Base-by-base conservation (phyloP, 2,888 invertebrate species). In the Amitus sp. region DNA sequence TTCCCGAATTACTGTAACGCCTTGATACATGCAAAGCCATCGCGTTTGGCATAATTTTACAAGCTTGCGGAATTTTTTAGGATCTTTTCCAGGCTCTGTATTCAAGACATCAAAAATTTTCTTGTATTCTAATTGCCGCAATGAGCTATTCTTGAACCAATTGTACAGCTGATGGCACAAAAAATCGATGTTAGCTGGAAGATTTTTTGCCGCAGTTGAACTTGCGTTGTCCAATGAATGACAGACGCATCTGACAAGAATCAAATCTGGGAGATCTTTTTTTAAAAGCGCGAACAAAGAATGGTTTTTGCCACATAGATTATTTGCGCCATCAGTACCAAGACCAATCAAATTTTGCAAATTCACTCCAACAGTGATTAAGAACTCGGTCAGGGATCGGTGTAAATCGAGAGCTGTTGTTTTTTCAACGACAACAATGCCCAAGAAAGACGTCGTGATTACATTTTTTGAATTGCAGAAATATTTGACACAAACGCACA, bases 241-340 rank as follows among this genome's bases (percentile, higher is more conserved):
- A 27, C 28, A 27, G 6, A 27, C 28, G 28, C 28, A 27, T 7
- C 28, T 5, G 19, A 15, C 53, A 51, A 20, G 69, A 66, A 56
- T 42, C 43, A 15, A 47, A 42, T 48, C 55, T 27, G 45, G 63
- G 66, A 18, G 68, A 27, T 7, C 9, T 27, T 27, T 9, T 9
- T 27, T 27, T 9, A 27, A 43, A 2, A 67, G 34, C 5, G 67
- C 63, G 58, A 47, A 71, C 17, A 73, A 27, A 10, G 68, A 71
- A 58, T 70, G 56, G 23, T 69, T 55, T 55, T 60, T 60, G 6
- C 69, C 67, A 57, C 66, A 69, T 9, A 69, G 50, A 50, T 65
- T 69, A 9, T 20, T 67, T 0, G 55, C 71, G 2, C 71, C 71
- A 68, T 71, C 67, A n/a, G 69, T 69, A 9, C 72, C 70, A 20